These are phyloP conservation scores for Diachrysia chrysitis DNA, from an alignment of 2,888 invertebrate genomes.

Conservation along the genomic window DNA sequence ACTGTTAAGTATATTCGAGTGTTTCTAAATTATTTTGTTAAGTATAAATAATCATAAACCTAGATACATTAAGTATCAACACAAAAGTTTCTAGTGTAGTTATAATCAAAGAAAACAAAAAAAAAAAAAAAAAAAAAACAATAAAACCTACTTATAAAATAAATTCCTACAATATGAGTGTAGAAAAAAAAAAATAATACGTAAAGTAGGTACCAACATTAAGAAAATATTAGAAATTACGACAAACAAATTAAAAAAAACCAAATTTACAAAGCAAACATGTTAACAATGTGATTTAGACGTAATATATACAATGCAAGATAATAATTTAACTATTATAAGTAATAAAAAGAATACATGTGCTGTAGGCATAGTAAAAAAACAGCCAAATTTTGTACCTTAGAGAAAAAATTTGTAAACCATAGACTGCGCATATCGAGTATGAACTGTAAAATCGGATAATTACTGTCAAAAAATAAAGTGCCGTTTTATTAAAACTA, in stretches of 20 bases:
- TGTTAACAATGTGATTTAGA: not conserved
- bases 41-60: not conserved
- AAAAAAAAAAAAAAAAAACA: not conserved
- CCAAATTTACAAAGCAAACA: not conserved
- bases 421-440: too few species aligned
- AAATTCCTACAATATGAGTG: too few species aligned
- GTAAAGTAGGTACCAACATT: not conserved
- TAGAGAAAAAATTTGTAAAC: too few species aligned
- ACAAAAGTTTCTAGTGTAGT: too few species aligned
- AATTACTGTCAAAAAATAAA: too few species aligned
- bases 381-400: too few species aligned
- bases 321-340: not conserved
- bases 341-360: not conserved
- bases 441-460: too few species aligned
- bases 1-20: slow-evolving; percentile 1
- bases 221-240: not conserved
- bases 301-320: not conserved
- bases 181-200: not conserved
- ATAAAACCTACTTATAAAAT: not conserved
- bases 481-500: too few species aligned
- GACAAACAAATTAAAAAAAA: not conserved
- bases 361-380: too few species aligned
- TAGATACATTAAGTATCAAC: too few species aligned
- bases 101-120: too few species aligned
- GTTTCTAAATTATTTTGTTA: not conserved